These are phyloP conservation scores for Clytia hemisphaerica DNA, from an alignment of 30 jellyfish, hydroid and myxozoan species.

Conservation along the genomic window DNA sequence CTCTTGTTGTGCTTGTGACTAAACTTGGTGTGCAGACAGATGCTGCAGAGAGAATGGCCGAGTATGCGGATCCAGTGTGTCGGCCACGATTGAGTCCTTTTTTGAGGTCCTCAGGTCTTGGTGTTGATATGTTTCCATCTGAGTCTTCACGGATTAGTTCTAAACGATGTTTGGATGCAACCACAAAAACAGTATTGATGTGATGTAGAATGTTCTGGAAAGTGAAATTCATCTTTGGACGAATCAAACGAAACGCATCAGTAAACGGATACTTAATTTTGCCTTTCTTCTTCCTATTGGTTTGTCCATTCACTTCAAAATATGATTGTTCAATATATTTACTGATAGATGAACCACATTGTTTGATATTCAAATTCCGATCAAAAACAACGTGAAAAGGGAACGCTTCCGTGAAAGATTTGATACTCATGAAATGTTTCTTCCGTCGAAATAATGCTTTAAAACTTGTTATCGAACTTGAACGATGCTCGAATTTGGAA, in stretches of 20 bases:
- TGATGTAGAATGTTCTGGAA: conserved; percentile 54
- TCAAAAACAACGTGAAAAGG: conserved; percentile 81
- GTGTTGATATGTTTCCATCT: conserved; percentile 27
- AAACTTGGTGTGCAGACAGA: too few relatives aligned
- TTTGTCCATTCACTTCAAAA: neutral
- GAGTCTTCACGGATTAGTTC: conserved; percentile 28
- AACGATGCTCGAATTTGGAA: too few relatives aligned
- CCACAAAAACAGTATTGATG: conserved; percentile 71
- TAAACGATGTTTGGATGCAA: conserved; percentile 30
- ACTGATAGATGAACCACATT: conserved; percentile 40
- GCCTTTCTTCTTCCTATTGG: neutral
- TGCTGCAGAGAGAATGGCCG: too few relatives aligned
- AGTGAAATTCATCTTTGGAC: conserved; percentile 68
- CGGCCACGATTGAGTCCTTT: neutral
- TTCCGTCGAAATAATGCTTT: neutral
- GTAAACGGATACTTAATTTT: conserved; percentile 27
- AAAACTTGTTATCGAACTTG: neutral
- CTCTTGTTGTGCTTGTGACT: conserved; percentile 17
- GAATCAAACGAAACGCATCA: conserved; percentile 40
- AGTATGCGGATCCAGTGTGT: neutral
- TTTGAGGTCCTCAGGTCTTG: neutral
- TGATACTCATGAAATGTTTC: conserved; percentile 37
- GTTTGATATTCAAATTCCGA: conserved; percentile 40
- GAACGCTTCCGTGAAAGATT: conserved; percentile 58
- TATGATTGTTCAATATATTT: conserved; percentile 21